Evolutionary conservation across 53 echinoderm and acorn worm genomes (phyloP).

Genomic region (Mesocentrotus franciscanus): DNA sequence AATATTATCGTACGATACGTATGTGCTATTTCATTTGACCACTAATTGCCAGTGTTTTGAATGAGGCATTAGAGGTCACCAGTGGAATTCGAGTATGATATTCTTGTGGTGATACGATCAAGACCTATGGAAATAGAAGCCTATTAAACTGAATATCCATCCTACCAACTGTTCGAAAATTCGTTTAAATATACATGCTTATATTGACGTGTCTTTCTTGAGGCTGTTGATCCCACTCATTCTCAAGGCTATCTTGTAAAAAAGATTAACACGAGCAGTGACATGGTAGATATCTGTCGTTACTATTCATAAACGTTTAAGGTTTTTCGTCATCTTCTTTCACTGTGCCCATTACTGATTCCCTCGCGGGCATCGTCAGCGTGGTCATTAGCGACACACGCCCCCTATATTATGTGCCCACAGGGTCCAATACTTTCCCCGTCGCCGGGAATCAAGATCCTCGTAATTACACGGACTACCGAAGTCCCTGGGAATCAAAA

Average conservation of each 20-base stretch:
- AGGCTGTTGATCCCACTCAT: too few species aligned
- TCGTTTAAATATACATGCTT: not conserved
- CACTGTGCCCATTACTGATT: not conserved
- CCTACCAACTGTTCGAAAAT: not conserved
- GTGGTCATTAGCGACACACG: not conserved
- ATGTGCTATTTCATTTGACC: too few species aligned
- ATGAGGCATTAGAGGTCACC: not conserved
- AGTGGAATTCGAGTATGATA: not conserved
- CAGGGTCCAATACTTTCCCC: not conserved
- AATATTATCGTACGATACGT: too few species aligned
- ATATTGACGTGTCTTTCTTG: not conserved
- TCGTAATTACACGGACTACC: not conserved
- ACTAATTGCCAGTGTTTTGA: too few species aligned
- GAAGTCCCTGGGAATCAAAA: conserved; percentile 18
- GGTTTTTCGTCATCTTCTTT: too few species aligned
- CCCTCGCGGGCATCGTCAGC: not conserved
- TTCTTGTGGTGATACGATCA: not conserved
- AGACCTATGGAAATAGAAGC: not conserved
- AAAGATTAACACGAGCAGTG: too few species aligned
- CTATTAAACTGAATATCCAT: not conserved
- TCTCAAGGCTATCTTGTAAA: too few species aligned
- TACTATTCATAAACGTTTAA: too few species aligned
- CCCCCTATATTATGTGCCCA: not conserved
- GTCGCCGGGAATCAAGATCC: not conserved
- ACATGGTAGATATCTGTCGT: too few species aligned